Evolutionary conservation across 2,888 invertebrate genomes (phyloP).

Genomic region (Drosophila kanekoi): DNA sequence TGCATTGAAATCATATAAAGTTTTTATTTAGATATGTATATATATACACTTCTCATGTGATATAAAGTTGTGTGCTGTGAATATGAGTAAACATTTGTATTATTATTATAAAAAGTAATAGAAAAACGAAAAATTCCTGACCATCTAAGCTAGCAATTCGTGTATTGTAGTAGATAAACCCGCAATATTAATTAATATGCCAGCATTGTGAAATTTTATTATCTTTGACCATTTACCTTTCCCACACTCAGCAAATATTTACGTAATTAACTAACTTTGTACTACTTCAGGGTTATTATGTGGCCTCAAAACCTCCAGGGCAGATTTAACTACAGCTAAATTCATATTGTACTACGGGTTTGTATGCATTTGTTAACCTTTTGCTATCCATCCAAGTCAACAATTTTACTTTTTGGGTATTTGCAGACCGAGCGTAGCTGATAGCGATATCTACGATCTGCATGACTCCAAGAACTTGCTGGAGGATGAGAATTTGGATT

Average conservation of each 20-base stretch:
- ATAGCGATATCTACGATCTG: slow-evolving; percentile 77
- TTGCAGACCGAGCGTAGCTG: slow-evolving; percentile 77
- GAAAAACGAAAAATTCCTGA: not conserved
- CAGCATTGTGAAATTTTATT: slow-evolving; percentile 21
- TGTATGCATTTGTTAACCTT: slow-evolving; percentile 17
- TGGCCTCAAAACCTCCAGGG: slow-evolving; percentile 85
- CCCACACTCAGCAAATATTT: slow-evolving; percentile 23
- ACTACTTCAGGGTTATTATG: slow-evolving; percentile 83
- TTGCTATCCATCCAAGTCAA: not conserved
- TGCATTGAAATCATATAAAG: too few relatives aligned
- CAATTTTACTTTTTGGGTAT: not conserved
- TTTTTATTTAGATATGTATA: too few relatives aligned
- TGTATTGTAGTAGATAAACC: slow-evolving; percentile 30
- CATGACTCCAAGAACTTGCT: slow-evolving; percentile 72
- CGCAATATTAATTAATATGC: slow-evolving; percentile 20
- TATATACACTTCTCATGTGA: too few relatives aligned
- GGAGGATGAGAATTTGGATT: slow-evolving; percentile 80
- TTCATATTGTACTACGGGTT: slow-evolving; percentile 82
- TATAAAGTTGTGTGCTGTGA: too few relatives aligned
- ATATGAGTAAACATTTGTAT: too few relatives aligned
- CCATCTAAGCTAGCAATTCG: not conserved
- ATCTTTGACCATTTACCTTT: slow-evolving; percentile 21
- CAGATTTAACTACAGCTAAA: slow-evolving; percentile 85
- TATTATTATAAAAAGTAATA: too few relatives aligned
- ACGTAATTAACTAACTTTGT: slow-evolving; percentile 14